A percentile compares a stretch with the other conserved stretches of the same genome.
These are phyloP conservation scores for Aquatica leii DNA, from an alignment of 2,888 invertebrate genomes.

Conservation along the genomic window DNA sequence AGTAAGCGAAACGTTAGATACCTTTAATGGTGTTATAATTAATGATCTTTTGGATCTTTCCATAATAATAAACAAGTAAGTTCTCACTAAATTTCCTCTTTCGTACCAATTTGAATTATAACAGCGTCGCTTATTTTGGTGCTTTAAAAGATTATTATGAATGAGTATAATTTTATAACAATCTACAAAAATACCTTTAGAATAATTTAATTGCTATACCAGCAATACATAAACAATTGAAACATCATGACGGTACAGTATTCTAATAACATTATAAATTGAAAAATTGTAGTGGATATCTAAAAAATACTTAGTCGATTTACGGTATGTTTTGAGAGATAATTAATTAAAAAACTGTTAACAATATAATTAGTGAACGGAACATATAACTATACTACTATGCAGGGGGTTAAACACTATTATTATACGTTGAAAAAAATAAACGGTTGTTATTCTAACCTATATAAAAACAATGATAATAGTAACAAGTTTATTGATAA, in stretches of 20 bases:
- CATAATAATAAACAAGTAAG: conserved; percentile 36
- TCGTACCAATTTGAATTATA: conserved; percentile 37
- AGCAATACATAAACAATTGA: conserved; percentile 15
- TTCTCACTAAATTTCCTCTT: conserved; percentile 19
- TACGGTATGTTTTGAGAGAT: no score
- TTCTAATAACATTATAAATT: background rate
- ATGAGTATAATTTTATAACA: background rate
- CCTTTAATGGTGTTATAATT: conserved; percentile 22
- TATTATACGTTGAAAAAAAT: no score
- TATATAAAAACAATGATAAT: no score
- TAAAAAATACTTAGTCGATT: no score
- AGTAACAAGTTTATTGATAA: no score
- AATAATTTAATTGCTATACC: conserved; percentile 36
- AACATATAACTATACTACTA: no score
- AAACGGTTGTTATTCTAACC: no score
- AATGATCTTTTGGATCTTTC: conserved; percentile 37
- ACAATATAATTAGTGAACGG: no score
- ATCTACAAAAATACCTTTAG: conserved; percentile 17
- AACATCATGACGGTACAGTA: background rate
- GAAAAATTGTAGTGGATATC: no score
- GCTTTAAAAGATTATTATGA: conserved; percentile 20
- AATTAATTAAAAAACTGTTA: no score
- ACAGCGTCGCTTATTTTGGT: conserved; percentile 33
- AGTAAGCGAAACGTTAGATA: conserved; percentile 25
- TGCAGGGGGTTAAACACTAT: no score